Base-by-base conservation (phyloP, 2,113 vertebrate genomes). In the Thamnophis sirtalis region DNA sequence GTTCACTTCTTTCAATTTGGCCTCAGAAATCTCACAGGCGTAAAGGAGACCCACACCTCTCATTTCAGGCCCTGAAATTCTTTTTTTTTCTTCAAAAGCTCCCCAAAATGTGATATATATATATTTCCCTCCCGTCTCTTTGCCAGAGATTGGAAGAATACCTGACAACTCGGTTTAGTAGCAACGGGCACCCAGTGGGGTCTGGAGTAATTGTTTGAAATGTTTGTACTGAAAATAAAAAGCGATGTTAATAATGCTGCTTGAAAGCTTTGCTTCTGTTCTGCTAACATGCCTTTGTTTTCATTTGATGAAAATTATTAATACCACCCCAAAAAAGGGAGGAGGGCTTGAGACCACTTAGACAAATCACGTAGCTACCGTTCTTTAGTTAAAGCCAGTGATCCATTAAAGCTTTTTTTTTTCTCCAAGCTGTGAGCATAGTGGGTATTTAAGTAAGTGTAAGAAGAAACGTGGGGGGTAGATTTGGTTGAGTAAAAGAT, bases 401-500 rank as follows among this genome's bases (percentile, higher is more conserved):
- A 98, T 97, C 97, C 97, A 97, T 98, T 97, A 98, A 97, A 96
- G 96, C 96, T 97, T 97, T 60, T 60, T 58, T 60, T 60, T 60
- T 97, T 96, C 96, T 97, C 97, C 97, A 97, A 97, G 97, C 97
- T 97, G 97, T 94, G 96, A 98, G 97, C 97, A 97, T 95, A 97
- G 97, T 97, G 97, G 91, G 97, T 97, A 97, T 98, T 98, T 98
- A 98, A 98, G 97, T 96, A 94, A 97, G 97, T 97, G 97, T 97
- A 97, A 96, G 96, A 97, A 91, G 28, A 97, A 96, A 97, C 97
- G 97, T 98, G 96, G 97, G 98, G 97, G 97, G 97, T 98, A 98
- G 97, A 96, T 97, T 98, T 97, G 98, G 97, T 97, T 96, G 97
- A 97, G 98, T 98, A 98, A 98, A 98, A 98, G 98, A 97, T 98